Conservation (phyloP, 92 coral and sea anemone genomes). For the Porites lobata region DNA sequence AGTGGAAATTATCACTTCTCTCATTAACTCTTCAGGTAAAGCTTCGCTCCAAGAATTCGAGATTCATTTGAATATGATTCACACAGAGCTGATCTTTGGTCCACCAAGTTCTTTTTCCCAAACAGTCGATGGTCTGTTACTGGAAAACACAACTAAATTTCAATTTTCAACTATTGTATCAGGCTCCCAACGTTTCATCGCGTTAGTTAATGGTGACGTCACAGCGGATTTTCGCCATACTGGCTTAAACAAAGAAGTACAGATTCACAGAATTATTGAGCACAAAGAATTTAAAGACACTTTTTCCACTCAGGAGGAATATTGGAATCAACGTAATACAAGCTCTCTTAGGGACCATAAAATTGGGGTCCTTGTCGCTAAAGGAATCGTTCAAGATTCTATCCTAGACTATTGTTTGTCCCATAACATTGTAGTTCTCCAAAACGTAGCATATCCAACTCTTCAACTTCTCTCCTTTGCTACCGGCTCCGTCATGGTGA, state of each 20-base stretch:
- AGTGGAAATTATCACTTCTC: constrained; percentile 67
- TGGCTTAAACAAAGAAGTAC: constrained; percentile 75
- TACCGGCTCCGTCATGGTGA: constrained; percentile 65
- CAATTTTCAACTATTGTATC: constrained; percentile 21
- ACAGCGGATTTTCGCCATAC: constrained; percentile 79
- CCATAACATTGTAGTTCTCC: constrained; percentile 66
- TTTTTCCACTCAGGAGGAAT: constrained; percentile 23
- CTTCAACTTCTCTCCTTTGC: constrained; percentile 81
- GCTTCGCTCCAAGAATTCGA: constrained; percentile 42
- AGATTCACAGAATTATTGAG: constrained; percentile 53
- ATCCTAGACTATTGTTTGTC: constrained; percentile 74
- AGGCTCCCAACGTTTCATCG: constrained; percentile 33
- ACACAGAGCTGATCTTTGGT: constrained; percentile 82
- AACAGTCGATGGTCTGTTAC: constrained; percentile 77
- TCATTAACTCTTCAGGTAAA: constrained; percentile 40
- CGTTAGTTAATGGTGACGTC: constrained; percentile 87
- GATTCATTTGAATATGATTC: constrained; percentile 63
- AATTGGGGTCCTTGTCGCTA: constrained; percentile 74
- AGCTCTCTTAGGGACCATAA: constrained; percentile 42
- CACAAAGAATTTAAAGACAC: constrained; percentile 15
- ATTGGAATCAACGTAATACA: constrained; percentile 70
- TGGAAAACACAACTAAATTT: constrained; percentile 50
- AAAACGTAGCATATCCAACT: constrained; percentile 49
- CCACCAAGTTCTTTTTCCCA: constrained; percentile 74
- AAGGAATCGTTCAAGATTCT: constrained; percentile 77